Evolutionary conservation across 2,888 invertebrate species (phyloP).

Genomic region (Ptychoptera contaminata): DNA sequence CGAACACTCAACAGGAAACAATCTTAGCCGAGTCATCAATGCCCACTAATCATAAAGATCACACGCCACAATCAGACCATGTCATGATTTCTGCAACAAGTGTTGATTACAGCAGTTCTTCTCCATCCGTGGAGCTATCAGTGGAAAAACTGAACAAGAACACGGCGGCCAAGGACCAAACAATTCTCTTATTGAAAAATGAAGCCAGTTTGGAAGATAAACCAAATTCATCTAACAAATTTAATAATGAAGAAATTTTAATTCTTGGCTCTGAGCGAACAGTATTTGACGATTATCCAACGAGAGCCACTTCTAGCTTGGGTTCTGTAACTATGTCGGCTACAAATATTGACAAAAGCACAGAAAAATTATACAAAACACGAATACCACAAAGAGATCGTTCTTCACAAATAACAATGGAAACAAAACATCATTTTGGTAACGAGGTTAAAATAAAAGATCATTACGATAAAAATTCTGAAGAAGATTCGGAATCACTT

Average conservation of each 20-base stretch:
- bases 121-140: conserved; percentile 5
- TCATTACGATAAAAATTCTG: too few species aligned
- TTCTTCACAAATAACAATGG: not conserved
- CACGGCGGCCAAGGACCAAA: conserved; percentile 8
- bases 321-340: not conserved
- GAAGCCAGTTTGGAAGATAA: too few species aligned
- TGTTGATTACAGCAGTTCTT: not conserved
- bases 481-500: conserved; percentile 3
- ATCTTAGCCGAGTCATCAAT: too few species aligned
- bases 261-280: conserved; percentile 10
- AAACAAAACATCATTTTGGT: not conserved
- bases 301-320: not conserved
- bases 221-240: too few species aligned
- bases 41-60: not conserved
- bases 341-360: not conserved
- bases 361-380: not conserved
- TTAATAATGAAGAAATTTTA: conserved; percentile 8
- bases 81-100: not conserved
- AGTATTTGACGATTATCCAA: not conserved
- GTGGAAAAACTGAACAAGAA: not conserved
- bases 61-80: not conserved
- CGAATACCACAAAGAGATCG: not conserved
- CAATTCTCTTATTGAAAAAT: conserved; percentile 7
- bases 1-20: too few species aligned
- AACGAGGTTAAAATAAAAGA: not conserved